Conservation (phyloP, 2,888 invertebrate genomes). For the Caenorhabditis panamensis region DNA sequence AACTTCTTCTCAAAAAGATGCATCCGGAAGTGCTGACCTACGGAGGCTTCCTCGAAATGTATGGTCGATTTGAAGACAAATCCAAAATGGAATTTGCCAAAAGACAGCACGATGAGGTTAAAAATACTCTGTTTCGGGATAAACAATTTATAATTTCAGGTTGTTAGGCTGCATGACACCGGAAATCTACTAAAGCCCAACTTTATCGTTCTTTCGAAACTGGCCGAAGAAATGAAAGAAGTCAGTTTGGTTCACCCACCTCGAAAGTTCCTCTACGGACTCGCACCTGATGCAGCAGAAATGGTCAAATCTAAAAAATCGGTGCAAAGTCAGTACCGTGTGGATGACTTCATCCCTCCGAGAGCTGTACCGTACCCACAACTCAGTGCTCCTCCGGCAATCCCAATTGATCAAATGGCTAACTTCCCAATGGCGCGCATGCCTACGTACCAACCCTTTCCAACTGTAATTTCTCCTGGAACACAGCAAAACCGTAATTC, state of each 20-base stretch:
- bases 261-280: slow-evolving; percentile 35
- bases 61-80: slow-evolving; percentile 87
- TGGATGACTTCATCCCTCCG: not conserved
- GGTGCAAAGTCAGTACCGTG: not conserved
- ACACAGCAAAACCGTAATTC: no score
- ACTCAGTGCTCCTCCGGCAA: not conserved
- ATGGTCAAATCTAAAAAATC: not conserved
- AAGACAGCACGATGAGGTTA: slow-evolving; percentile 63
- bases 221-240: slow-evolving; percentile 88
- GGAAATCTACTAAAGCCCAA: slow-evolving; percentile 85
- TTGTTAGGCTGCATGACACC: slow-evolving; percentile 60
- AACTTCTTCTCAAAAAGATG: slow-evolving; percentile 92
- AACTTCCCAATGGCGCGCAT: not conserved
- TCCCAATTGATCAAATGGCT: not conserved
- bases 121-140: no score
- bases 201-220: slow-evolving; percentile 90
- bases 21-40: slow-evolving; percentile 90
- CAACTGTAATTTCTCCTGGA: no score
- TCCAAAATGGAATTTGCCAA: slow-evolving; percentile 82
- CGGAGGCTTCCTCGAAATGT: slow-evolving; percentile 93
- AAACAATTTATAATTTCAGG: slow-evolving; percentile 34
- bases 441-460: no score
- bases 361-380: not conserved
- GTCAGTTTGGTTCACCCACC: slow-evolving; percentile 18
- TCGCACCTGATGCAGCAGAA: slow-evolving; percentile 6